Evolutionary conservation across 2,797 vertebrate genomes (phyloP).

Genomic region (Orestias chungarensis): DNA sequence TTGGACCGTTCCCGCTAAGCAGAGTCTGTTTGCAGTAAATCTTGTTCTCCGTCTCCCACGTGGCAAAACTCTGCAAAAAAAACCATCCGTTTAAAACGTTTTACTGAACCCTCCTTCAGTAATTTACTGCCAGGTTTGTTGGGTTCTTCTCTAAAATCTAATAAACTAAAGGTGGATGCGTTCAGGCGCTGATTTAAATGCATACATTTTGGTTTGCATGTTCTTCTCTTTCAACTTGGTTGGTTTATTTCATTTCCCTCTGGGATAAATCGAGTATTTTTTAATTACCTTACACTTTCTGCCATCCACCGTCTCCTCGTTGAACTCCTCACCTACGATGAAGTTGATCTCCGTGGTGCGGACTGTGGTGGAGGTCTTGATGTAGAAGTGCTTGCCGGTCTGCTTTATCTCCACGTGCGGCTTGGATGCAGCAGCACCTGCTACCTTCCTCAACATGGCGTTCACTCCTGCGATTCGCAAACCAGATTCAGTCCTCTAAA

Average conservation of each 20-base stretch:
- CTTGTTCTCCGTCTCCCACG: constrained; percentile 96
- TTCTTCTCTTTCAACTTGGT: background rate
- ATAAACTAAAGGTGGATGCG: background rate
- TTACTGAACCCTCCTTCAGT: constrained; percentile 1
- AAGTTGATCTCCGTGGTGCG: constrained; percentile 97
- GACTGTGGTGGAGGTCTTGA: constrained; percentile 95
- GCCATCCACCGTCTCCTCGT: constrained; percentile 95
- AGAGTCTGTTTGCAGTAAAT: constrained; percentile 95
- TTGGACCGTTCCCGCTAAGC: constrained; percentile 88
- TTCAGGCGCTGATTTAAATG: background rate
- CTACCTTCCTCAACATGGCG: constrained; percentile 93
- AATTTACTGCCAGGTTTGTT: background rate
- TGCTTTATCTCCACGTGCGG: constrained; percentile 96
- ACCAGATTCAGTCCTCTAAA: background rate
- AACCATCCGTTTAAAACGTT: constrained; percentile 23
- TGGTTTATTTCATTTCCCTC: background rate
- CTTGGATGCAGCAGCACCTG: constrained; percentile 91
- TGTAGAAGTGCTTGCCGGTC: constrained; percentile 93
- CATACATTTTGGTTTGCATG: background rate
- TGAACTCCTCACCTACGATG: constrained; percentile 90
- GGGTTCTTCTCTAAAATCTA: background rate
- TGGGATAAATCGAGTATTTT: background rate
- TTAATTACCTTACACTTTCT: constrained; percentile 91
- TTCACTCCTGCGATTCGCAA: constrained; percentile 85
- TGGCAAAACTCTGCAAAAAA: constrained; percentile 87